These are phyloP conservation scores for Urocynchramus pylzowi DNA, from an alignment of 2,113 vertebrate species.

Conservation along the genomic window DNA sequence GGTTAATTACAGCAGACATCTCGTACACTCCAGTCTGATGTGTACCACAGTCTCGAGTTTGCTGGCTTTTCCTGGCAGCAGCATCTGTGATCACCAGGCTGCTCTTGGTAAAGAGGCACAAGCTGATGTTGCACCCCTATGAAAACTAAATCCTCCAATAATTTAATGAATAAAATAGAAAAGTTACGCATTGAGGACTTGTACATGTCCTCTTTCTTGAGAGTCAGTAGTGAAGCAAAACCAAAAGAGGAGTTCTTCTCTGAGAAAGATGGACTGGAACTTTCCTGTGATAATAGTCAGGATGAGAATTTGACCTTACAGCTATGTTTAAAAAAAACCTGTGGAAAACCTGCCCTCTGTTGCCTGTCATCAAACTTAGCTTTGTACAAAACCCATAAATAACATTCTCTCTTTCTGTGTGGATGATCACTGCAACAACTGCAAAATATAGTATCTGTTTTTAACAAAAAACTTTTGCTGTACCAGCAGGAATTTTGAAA, in stretches of 20 bases:
- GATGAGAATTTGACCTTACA: not conserved
- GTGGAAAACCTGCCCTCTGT: not conserved
- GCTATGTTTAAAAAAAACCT: not conserved
- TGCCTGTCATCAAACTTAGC: not conserved
- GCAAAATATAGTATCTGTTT: not conserved
- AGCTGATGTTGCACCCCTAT: not conserved
- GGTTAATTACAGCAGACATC: fast-evolving
- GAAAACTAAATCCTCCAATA: not conserved
- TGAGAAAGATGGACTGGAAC: not conserved
- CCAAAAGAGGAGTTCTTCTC: not conserved
- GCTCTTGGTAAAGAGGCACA: not conserved
- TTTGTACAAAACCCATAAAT: not conserved
- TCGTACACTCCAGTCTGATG: not conserved
- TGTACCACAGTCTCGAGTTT: not conserved
- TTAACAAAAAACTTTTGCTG: not conserved
- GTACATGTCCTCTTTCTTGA: not conserved
- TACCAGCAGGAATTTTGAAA: not conserved
- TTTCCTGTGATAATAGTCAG: not conserved
- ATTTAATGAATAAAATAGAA: not conserved
- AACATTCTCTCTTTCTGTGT: not conserved
- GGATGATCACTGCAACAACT: not conserved
- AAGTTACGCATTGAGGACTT: not conserved
- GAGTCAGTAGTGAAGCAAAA: not conserved
- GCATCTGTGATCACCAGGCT: not conserved
- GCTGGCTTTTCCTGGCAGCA: not conserved